Base-by-base conservation (phyloP, 2,113 vertebrate genomes). In the Grus americana region DNA sequence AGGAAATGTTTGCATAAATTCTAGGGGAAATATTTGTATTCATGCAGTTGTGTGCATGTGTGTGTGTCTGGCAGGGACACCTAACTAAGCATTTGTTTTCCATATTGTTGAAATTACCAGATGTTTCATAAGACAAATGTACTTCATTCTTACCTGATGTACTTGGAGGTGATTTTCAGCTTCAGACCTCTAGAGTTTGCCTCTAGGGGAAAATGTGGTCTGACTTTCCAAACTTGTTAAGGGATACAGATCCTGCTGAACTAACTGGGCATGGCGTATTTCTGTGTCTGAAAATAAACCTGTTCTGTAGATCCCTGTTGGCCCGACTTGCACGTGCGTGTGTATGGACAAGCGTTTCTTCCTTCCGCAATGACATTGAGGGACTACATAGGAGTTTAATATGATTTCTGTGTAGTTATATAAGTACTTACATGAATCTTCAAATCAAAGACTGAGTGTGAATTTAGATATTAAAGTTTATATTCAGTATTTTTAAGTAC, bases 281-380 rank as follows among this genome's bases (percentile, higher is more conserved):
- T 67, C 26, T 67, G 27, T 68, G 21, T 18, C 79, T 44, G 15
- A 52, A 76, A 89, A 61, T 4, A 27, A 63, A 26, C 8, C 8
- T 34, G 67, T 73, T 47, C 17, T 63, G 21, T 59, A 59, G n/a
- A 55, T 50, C 58, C 27, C 57, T 20, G 9, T 57, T 55, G 55
- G 17, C 58, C 12, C 12, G 11, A 8, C 46, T 29, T 55, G 46
- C 26, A n/a, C 3, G 2, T 21, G 11, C 0, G 0, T 49, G 14
- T 42, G 15, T 38, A 22, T 24, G 18, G 65, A 13, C 27, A 38
- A 47, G 16, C 7, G 34, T 50, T 36, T 65, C 40, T 46, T 75
- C 34, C 49, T 58, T 58, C 30, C 20, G 10, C 26, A 34, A 2
- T 58, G 46, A 57, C 44, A 8, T 16, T 59, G 21, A 24, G 38